Base-by-base conservation (phyloP, 2,797 vertebrate species). In the Melanotaenia parkinsoni region DNA sequence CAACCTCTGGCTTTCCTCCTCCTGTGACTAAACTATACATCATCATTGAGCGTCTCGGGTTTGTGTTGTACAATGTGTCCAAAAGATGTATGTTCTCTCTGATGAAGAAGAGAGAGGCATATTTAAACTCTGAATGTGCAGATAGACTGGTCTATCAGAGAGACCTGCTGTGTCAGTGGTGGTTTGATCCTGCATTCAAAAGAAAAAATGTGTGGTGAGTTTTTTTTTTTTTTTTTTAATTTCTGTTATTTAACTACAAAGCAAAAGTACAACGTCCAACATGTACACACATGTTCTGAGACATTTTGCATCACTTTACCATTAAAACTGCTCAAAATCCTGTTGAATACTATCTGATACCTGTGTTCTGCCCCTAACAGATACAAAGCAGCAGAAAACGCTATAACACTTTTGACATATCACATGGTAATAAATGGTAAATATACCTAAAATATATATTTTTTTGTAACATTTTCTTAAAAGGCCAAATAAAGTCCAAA, bases 71-170 rank as follows among this genome's bases (percentile, higher is more conserved):
- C 61, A 81, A 81, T 50, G 54, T 60, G 63, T 75, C 54, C 47
- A 68, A 80, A 83, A 77, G 65, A 91, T 85, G 38, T 70, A 86
- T 82, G 74, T 80, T 74, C 65, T 80, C 74, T 81, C 62, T 88
- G 87, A 92, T 86, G 80, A 85, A 82, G 70, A 84, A 76, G 43
- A 72, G 71, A 81, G 37, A 69, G 54, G 67, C 67, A 79, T 50
- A 76, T 74, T 69, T 74, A 85, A 70, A 86, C 30, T 82, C 61
- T 56, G 86, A 79, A 81, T 38, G 56, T 63, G 58, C 24, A 72
- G 56, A 74, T 47, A 79, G 33, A 40, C 58, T 63, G 35, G 20
- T 77, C 63, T 85, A 61, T 61, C 37, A 26, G 24, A 73, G 68
- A 73, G 22, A 75, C 63, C 47, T 79, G 63, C 33, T 47, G 59